Base-by-base conservation (phyloP, 2,888 invertebrate genomes). In the Agonum fuliginosum region DNA sequence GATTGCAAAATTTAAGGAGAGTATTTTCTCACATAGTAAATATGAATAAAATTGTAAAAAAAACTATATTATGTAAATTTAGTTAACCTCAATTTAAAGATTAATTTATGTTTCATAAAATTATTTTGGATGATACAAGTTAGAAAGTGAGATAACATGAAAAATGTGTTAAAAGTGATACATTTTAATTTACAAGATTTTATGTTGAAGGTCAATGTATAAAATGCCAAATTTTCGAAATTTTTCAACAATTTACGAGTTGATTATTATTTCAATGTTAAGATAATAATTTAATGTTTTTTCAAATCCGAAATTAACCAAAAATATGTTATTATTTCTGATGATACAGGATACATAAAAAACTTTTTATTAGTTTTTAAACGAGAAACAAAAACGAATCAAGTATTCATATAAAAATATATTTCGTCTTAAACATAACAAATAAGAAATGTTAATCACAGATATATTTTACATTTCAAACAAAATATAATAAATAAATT, bases 381-480 rank as follows among this genome's bases (percentile, higher is more conserved):
- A 37, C 37, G 12, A 12, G n/a, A 37, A 37, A n/a, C 20, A 24
- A 58, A 19, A 58, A 67, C 67, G 17, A 20, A 67, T 20, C 14
- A 19, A 5, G 34, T 41, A 70, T 70, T 70, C 30, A 34, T 71
- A 71, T 17, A 71, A 48, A 71, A 51, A 71, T 71, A 71, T 71
- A 71, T 71, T 71, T 71, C 8, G 2, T 48, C 27, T 71, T 71
- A 46, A 24, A 48, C 48, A 10, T 30, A 51, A 71, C 48, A 58
- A 72, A 30, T 14, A 51, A 54, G 12, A 54, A 37, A 37, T 72
- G 72, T 72, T 54, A 72, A 72, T 72, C 72, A 72, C 72, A 72
- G 72, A 30, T 58, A 65, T 27, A 72, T 48, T 22, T 24, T 72
- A 54, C 54, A 54, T 72, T 54, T 58, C 58, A 24, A 67, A 69